Evolutionary conservation across 2,797 vertebrate genomes (phyloP), one percentile per base, ranked within the genome.

Genomic region (Arnoldichthys spilopterus): DNA sequence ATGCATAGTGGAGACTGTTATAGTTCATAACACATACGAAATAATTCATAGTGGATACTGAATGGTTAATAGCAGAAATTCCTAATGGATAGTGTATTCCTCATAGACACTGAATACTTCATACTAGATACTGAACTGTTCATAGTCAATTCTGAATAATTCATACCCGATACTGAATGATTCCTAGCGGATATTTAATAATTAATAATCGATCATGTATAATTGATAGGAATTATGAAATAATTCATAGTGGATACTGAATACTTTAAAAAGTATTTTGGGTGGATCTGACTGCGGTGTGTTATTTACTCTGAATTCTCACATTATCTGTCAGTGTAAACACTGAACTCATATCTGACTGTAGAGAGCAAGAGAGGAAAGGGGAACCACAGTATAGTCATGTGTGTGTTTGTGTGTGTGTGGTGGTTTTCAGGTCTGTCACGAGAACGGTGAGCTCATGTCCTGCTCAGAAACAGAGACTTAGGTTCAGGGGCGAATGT

Each of bases 401-500:
- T 83, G 32, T 34, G 6, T 63, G 3, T 63, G 61, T 63, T 16
- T 30, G 40, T 56, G 51, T 37, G 56, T 47, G 28, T 45, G 24
- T 30, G 13, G 62, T 28, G 72, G 70, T 79, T 74, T 64, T 61
- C 4, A 2, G 9, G 51, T 56, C 63, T 40, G 37, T 79, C 78
- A 80, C 45, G 45, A 75, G 78, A 62, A 75, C 11, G 20, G 70
- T 80, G 78, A 80, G 56, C 37, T 80, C 56, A 80, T 75, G 75
- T 80, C 78, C 72, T 75, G 72, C 40, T 54, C 24, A 6, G 32
- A 71, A 49, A 51, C 1, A 13, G 20, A 47, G 66, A n/a, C n/a
- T n/a, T 45, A 53, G 47, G 30, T 32, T 69, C 43, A 53, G 43
- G 43, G 43, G 24, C 79, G 80, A 87, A 84, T 83, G 72, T 86